Conservation (phyloP, 2,888 invertebrate species). For the Atherix ibis region DNA sequence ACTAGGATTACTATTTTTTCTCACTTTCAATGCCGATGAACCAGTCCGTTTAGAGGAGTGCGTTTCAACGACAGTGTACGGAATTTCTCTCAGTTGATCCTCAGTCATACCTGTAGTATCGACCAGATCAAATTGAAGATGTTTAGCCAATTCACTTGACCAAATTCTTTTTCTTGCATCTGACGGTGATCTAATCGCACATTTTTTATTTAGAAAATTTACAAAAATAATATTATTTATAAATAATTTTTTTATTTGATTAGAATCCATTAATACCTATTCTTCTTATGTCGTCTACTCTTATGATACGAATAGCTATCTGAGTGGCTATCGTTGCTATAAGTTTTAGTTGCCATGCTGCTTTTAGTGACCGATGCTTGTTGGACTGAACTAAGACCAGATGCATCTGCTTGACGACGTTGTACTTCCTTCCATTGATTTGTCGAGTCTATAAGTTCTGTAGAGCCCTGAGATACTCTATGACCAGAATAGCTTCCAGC, state of each 20-base stretch:
- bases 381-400: conserved; percentile 40
- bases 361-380: conserved; percentile 54
- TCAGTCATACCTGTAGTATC: conserved; percentile 83
- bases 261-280: conserved; percentile 34
- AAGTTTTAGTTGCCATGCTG: conserved; percentile 33
- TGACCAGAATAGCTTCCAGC: conserved; percentile 32
- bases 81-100: conserved; percentile 71
- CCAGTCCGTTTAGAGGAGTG: conserved; percentile 26
- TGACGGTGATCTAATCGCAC: conserved; percentile 44
- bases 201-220: conserved; percentile 2
- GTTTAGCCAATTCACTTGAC: conserved; percentile 65
- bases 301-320: conserved; percentile 38
- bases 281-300: conserved; percentile 38
- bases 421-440: conserved; percentile 82
- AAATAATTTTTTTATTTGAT: background rate
- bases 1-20: conserved; percentile 29
- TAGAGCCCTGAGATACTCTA: conserved; percentile 32
- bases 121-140: conserved; percentile 73
- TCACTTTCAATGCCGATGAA: conserved; percentile 28
- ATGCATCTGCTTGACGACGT: conserved; percentile 48
- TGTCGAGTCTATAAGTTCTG: conserved; percentile 72
- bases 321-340: conserved; percentile 38
- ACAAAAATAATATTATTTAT: background rate
- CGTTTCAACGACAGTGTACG: conserved; percentile 75
- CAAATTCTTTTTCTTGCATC: conserved; percentile 53